A percentile compares a stretch with the other conserved stretches of the same genome.
Conservation (phyloP, 2,888 invertebrate genomes). For the Sarcophaga carnaria region DNA sequence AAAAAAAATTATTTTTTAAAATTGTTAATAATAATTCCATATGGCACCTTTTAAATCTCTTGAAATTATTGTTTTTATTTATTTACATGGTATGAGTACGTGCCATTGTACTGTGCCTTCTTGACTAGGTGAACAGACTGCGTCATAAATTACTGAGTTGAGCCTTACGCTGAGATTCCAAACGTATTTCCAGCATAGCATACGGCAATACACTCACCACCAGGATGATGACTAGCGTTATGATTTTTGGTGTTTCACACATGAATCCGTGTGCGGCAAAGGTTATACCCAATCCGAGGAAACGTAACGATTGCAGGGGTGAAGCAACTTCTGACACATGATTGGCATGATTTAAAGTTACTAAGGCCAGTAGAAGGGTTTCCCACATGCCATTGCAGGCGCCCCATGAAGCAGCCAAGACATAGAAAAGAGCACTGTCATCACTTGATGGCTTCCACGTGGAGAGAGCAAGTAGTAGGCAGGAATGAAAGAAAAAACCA, state of each 20-base stretch:
- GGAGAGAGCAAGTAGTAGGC: slow-evolving; percentile 88
- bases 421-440: slow-evolving; percentile 91
- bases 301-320: slow-evolving; percentile 84
- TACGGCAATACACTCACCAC: slow-evolving; percentile 81
- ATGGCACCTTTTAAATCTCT: slow-evolving; percentile 18
- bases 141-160: slow-evolving; percentile 81
- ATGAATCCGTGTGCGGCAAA: slow-evolving; percentile 86
- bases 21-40: not conserved
- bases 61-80: not conserved
- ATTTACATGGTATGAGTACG: slow-evolving; percentile 80
- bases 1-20: not conserved
- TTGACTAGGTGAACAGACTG: slow-evolving; percentile 80
- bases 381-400: slow-evolving; percentile 94
- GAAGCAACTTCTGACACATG: slow-evolving; percentile 81
- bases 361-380: slow-evolving; percentile 83
- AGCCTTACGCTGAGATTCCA: slow-evolving; percentile 81
- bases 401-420: slow-evolving; percentile 93
- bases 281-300: slow-evolving; percentile 85
- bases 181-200: slow-evolving; percentile 80
- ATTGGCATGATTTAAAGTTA: slow-evolving; percentile 80
- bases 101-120: slow-evolving; percentile 75
- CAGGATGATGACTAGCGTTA: slow-evolving; percentile 79
- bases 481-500: slow-evolving; percentile 91
- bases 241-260: slow-evolving; percentile 82
- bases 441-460: slow-evolving; percentile 91